phyloP scores from a whole-genome alignment of 2,797 vertebrate species.

The Hoplostethus mediterraneus region DNA sequence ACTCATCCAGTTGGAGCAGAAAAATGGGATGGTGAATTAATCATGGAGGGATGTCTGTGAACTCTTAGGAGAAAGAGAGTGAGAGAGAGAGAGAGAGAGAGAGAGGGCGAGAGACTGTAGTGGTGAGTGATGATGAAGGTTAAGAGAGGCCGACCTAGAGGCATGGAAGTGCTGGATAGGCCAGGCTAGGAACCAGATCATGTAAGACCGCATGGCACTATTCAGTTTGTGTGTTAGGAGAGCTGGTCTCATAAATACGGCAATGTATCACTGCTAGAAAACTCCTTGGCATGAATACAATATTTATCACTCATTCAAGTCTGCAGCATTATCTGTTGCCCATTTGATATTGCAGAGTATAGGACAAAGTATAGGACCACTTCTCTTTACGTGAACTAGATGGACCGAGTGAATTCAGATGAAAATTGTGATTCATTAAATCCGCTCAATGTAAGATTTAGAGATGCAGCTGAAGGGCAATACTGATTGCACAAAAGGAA shows the following conservation, averaged over 20 bases:
- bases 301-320: constrained; percentile 37
- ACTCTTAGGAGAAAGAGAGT: constrained; percentile 6
- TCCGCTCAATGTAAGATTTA: neutral
- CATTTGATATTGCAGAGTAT: neutral
- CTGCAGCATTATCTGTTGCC: constrained; percentile 3
- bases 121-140: constrained; percentile 49
- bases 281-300: constrained; percentile 27
- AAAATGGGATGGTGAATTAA: constrained; percentile 69
- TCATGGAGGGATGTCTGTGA: constrained; percentile 52
- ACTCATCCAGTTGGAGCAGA: constrained; percentile 59
- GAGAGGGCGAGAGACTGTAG: constrained; percentile 5
- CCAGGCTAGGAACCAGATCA: constrained; percentile 14
- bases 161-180: constrained; percentile 3
- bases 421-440: neutral
- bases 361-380: neutral
- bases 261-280: constrained; percentile 49
- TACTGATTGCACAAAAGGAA: neutral
- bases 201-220: constrained; percentile 15
- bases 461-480: neutral
- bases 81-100: constrained; percentile 10
- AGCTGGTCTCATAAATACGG: constrained; percentile 48
- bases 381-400: neutral
- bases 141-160: constrained; percentile 25
- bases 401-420: neutral
- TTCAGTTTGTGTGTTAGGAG: constrained; percentile 20